A percentile compares a stretch with the other conserved stretches of the same genome.
These are phyloP conservation scores for Acrobeloides nanus DNA, from an alignment of 2,888 invertebrate species.

Conservation along the genomic window DNA sequence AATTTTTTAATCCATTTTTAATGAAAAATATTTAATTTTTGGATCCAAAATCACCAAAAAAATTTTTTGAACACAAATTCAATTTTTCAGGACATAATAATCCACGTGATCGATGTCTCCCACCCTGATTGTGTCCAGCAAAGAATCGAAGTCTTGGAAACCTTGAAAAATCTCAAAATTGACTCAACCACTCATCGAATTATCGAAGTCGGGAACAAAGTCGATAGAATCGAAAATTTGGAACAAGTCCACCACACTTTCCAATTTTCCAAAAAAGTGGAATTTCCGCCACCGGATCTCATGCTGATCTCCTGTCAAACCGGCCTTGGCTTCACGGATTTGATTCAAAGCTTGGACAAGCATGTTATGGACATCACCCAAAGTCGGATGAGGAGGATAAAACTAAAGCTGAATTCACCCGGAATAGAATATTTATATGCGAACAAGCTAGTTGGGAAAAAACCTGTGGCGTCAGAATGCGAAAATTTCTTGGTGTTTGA, in stretches of 20 bases:
- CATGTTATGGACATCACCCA: too few relatives aligned
- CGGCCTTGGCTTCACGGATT: conserved; percentile 33
- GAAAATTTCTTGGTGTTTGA: too few relatives aligned
- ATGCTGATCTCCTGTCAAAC: conserved; percentile 37
- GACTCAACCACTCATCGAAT: too few relatives aligned
- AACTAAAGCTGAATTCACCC: too few relatives aligned
- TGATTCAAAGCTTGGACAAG: conserved; percentile 28
- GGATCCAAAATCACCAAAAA: neutral
- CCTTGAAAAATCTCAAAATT: conserved; percentile 57
- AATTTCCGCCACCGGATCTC: conserved; percentile 1
- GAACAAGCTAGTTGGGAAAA: too few relatives aligned
- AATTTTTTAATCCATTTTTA: conserved; percentile 1
- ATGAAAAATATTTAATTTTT: neutral
- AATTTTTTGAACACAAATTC: neutral
- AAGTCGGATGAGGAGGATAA: too few relatives aligned
- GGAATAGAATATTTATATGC: too few relatives aligned
- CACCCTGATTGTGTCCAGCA: conserved; percentile 68
- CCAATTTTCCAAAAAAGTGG: conserved; percentile 12
- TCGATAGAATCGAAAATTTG: conserved; percentile 21
- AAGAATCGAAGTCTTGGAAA: conserved; percentile 65
- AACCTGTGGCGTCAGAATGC: too few relatives aligned
- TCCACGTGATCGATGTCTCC: conserved; percentile 73
- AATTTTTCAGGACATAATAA: conserved; percentile 65
- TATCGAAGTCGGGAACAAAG: conserved; percentile 35
- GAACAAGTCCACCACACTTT: conserved; percentile 8